These are phyloP conservation scores for Percina caprodes DNA, from an alignment of 2,113 vertebrate genomes.

Conservation along the genomic window DNA sequence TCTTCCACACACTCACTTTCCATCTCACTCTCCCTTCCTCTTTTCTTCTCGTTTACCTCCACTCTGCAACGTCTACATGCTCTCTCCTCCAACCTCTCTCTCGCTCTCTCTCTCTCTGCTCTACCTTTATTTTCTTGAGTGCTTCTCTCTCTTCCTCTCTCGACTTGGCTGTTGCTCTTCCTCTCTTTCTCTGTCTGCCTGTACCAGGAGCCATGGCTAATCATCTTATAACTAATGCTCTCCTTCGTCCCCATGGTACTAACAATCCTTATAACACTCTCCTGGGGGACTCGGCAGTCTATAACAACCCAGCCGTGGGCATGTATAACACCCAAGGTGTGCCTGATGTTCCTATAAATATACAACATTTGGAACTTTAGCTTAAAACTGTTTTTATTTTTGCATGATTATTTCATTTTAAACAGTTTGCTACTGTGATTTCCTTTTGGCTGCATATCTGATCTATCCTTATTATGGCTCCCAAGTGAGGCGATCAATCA, in stretches of 20 bases:
- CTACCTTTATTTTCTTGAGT: slow-evolving; percentile 42
- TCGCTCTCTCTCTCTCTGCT: slow-evolving; percentile 47
- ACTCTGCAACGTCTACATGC: slow-evolving; percentile 62
- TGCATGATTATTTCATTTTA: slow-evolving; percentile 62
- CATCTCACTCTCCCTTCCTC: slow-evolving; percentile 54
- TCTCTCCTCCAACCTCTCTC: slow-evolving; percentile 53
- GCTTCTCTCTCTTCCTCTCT: slow-evolving; percentile 61
- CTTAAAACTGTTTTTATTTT: slow-evolving; percentile 40
- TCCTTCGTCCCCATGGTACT: slow-evolving; percentile 99
- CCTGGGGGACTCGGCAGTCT: slow-evolving; percentile 99
- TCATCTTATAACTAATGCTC: slow-evolving; percentile 99
- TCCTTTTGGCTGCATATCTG: slow-evolving; percentile 37
- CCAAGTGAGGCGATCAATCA: slow-evolving; percentile 63
- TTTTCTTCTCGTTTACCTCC: slow-evolving; percentile 59
- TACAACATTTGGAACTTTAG: slow-evolving; percentile 28
- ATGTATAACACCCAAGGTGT: slow-evolving; percentile 99
- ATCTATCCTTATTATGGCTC: slow-evolving; percentile 60
- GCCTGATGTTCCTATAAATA: slow-evolving; percentile 79
- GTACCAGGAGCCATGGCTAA: slow-evolving; percentile 99
- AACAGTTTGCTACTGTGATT: slow-evolving; percentile 35
- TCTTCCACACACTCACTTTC: slow-evolving; percentile 77
- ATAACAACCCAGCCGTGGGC: slow-evolving; percentile 99
- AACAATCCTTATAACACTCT: slow-evolving; percentile 99
- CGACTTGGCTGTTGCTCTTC: slow-evolving; percentile 73
- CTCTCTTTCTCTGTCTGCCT: slow-evolving; percentile 93